phyloP scores from a whole-genome alignment of 2,113 vertebrate species.

The Podilymbus podiceps region DNA sequence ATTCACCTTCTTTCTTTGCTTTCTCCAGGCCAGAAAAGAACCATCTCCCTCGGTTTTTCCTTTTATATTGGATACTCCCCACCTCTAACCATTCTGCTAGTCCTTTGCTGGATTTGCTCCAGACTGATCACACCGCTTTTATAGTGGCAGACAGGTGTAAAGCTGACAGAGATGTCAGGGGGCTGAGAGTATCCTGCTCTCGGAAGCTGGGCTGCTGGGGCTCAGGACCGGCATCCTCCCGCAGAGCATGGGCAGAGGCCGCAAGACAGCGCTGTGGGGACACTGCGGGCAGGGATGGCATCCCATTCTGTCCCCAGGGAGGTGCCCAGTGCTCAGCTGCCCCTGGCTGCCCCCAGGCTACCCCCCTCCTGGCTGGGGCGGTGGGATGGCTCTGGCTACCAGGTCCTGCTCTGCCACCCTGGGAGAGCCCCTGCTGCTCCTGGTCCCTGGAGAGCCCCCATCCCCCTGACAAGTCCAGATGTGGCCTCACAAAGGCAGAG shows the following conservation, averaged over 20 bases:
- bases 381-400: not conserved
- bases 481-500: not conserved
- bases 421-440: not conserved
- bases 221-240: not conserved
- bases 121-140: not conserved
- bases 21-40: not conserved
- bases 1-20: not conserved
- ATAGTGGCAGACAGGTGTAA: not conserved
- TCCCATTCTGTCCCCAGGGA: not conserved
- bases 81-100: not conserved
- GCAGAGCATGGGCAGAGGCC: not conserved
- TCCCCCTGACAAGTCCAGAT: not conserved
- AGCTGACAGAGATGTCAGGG: not conserved
- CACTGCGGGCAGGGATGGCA: not conserved
- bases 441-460: not conserved
- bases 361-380: not conserved
- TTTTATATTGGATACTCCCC: not conserved
- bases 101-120: not conserved
- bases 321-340: not conserved
- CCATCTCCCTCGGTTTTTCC: not conserved
- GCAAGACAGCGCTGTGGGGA: not conserved
- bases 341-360: not conserved
- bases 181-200: not conserved
- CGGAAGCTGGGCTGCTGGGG: not conserved
- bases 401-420: not conserved